phyloP scores from a whole-genome alignment of 2,113 vertebrate genomes.

The Myrmecophaga tridactyla region DNA sequence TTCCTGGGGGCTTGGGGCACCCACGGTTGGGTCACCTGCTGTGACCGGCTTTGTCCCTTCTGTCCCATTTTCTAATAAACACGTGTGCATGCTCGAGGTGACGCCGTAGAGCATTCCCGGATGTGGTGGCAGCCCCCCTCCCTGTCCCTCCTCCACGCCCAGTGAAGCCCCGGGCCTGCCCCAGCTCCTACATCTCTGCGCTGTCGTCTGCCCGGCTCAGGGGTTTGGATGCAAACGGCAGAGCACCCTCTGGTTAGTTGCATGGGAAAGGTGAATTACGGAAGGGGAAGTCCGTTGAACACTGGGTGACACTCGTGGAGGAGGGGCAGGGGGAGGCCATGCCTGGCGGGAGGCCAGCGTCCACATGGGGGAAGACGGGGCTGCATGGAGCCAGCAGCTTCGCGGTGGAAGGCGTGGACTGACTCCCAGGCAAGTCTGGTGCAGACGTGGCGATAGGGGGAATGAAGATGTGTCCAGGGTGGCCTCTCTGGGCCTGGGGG shows the following conservation, averaged over 20 bases:
- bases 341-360: too few relatives aligned
- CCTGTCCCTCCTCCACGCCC: fast-evolving
- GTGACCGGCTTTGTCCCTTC: background rate
- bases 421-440: too few relatives aligned
- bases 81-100: background rate
- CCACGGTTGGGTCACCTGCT: background rate
- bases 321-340: too few relatives aligned
- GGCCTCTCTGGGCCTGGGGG: too few relatives aligned
- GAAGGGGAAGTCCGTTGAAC: background rate
- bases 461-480: too few relatives aligned
- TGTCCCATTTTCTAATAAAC: conserved; percentile 54
- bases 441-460: too few relatives aligned
- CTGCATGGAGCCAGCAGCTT: too few relatives aligned
- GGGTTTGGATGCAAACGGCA: background rate
- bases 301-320: too few relatives aligned
- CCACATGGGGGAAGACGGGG: too few relatives aligned
- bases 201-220: too few relatives aligned
- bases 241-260: background rate
- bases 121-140: background rate
- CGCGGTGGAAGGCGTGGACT: too few relatives aligned
- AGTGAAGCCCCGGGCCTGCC: background rate
- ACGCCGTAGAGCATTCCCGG: background rate
- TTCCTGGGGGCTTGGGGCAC: fast-evolving
- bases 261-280: background rate
- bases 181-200: background rate